Conservation (phyloP, 2,797 vertebrate species). For the Semotilus atromaculatus region DNA sequence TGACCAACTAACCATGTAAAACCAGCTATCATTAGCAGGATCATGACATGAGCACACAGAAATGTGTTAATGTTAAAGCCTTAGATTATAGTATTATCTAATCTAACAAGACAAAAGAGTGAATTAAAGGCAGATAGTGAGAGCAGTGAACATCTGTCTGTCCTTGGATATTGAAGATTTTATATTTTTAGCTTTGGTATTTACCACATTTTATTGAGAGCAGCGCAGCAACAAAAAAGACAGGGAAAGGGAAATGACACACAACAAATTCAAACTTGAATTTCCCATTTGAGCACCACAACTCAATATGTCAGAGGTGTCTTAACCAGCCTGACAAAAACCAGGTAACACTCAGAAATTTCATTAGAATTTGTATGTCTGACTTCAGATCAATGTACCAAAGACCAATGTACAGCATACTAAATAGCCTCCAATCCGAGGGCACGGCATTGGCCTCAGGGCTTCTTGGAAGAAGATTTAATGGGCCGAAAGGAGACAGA, state of each 20-base stretch:
- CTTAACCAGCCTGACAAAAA: neutral
- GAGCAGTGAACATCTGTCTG: neutral
- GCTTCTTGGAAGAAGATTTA: neutral
- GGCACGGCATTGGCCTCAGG: neutral
- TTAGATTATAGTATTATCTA: neutral
- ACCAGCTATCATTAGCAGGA: no score
- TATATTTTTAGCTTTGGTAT: neutral
- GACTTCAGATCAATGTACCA: neutral
- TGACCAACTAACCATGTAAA: no score
- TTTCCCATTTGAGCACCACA: neutral
- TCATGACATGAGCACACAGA: neutral
- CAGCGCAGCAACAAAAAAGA: neutral
- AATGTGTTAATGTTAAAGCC: constrained; percentile 1
- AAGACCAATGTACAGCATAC: neutral
- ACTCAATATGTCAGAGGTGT: constrained; percentile 25
- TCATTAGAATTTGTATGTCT: neutral
- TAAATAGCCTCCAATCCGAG: neutral
- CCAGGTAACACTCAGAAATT: neutral
- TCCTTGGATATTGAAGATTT: constrained; percentile 16
- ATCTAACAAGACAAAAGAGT: neutral
- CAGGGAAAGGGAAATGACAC: neutral
- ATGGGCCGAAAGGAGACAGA: constrained; percentile 17
- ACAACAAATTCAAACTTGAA: neutral
- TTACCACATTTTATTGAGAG: neutral
- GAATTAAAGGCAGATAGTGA: constrained; percentile 20